These are phyloP conservation scores for Podarcis cretensis DNA, from an alignment of 2,113 vertebrate genomes.

Conservation along the genomic window DNA sequence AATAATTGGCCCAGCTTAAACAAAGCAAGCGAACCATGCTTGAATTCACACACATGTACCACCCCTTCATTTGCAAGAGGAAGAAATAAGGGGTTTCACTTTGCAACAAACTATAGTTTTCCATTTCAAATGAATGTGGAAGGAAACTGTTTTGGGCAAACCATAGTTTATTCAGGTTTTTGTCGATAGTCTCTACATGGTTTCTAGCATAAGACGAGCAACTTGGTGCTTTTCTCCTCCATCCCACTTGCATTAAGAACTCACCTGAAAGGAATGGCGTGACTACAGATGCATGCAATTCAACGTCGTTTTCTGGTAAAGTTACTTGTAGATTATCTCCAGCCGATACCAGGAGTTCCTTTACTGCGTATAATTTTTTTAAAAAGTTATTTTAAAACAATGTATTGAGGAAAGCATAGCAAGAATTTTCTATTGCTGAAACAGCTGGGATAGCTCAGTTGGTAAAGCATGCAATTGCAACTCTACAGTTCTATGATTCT, in stretches of 20 bases:
- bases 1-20: not conserved
- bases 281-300: constrained; percentile 72
- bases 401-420: fast-evolving
- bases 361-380: constrained; percentile 60
- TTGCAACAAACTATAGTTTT: not conserved
- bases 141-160: not conserved
- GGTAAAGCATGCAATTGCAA: too few relatives aligned
- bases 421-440: not conserved
- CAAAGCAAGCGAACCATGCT: not conserved
- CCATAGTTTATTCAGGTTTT: not conserved
- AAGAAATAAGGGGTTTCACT: not conserved
- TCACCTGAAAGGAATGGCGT: constrained; percentile 74
- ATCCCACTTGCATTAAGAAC: not conserved
- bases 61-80: not conserved
- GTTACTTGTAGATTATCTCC: constrained; percentile 73
- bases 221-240: not conserved
- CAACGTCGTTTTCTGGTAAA: constrained; percentile 71
- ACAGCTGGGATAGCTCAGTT: not conserved
- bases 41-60: not conserved
- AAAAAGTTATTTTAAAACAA: not conserved
- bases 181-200: not conserved
- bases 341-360: constrained; percentile 72
- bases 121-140: not conserved
- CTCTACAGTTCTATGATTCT: too few relatives aligned
- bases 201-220: not conserved